A percentile compares a stretch with the other conserved stretches of the same genome.
Evolutionary conservation across 2,797 vertebrate species (phyloP).

Genomic region (Ctenochaetus hawaiiensis): DNA sequence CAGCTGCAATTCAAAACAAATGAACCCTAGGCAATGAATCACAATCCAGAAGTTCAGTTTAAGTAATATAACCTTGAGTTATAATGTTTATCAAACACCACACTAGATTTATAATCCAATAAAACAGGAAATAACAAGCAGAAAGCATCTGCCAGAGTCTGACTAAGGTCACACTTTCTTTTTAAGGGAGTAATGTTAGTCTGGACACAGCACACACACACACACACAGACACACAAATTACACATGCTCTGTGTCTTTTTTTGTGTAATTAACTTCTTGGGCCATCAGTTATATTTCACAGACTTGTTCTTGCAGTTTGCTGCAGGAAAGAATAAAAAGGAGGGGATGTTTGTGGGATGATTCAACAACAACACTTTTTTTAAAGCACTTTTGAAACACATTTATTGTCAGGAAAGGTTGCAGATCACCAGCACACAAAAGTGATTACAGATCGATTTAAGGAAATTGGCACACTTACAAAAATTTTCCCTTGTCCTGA

Average conservation of each 20-base stretch:
- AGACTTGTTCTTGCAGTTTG: neutral
- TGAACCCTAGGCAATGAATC: constrained; percentile 28
- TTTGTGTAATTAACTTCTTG: neutral
- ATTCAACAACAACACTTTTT: neutral
- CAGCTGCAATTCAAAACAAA: neutral
- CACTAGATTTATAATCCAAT: neutral
- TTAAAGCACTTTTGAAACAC: neutral
- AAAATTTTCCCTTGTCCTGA: neutral
- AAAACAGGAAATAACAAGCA: constrained; percentile 7
- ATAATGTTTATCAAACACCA: neutral
- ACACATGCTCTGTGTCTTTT: neutral
- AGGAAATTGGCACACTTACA: neutral
- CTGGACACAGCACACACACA: constrained; percentile 4
- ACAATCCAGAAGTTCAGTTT: constrained; percentile 3
- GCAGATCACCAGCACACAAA: neutral
- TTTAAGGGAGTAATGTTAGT: constrained; percentile 11
- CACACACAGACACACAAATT: neutral
- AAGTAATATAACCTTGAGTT: constrained; percentile 8
- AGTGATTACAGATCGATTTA: constrained; percentile 5
- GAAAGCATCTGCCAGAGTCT: constrained; percentile 7
- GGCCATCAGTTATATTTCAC: neutral
- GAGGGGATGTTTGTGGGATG: too few relatives aligned
- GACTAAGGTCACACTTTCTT: neutral
- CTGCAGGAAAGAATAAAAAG: neutral
- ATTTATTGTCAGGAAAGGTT: constrained; percentile 12